Conservation (phyloP, 2,888 invertebrate species). For the Lasioglossum figueresi region DNA sequence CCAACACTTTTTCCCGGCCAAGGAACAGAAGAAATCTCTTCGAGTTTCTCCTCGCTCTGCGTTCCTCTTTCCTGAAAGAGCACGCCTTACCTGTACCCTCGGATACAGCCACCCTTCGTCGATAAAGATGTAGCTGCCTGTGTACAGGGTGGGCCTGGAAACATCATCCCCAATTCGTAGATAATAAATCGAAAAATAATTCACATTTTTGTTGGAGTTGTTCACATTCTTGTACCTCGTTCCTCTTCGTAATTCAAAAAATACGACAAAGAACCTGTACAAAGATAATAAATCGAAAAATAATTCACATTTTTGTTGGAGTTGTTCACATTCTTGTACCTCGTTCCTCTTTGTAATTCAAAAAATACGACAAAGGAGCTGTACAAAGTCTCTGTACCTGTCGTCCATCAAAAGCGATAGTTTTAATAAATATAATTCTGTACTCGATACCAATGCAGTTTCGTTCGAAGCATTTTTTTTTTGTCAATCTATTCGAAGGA, state of each 20-base stretch:
- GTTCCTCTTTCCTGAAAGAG: conserved; percentile 5
- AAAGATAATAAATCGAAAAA: too few relatives aligned
- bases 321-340: too few relatives aligned
- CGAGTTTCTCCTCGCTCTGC: conserved; percentile 1
- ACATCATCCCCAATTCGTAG: not conserved
- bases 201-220: too few relatives aligned
- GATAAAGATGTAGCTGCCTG: conserved; percentile 22
- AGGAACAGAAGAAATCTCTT: conserved; percentile 26
- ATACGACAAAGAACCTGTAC: not conserved
- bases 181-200: too few relatives aligned
- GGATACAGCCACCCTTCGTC: conserved; percentile 19
- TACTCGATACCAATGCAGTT: not conserved
- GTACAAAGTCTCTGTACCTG: not conserved
- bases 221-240: too few relatives aligned
- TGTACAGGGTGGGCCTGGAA: conserved; percentile 1
- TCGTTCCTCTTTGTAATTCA: too few relatives aligned
- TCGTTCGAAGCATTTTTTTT: not conserved
- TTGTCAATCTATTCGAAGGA: not conserved
- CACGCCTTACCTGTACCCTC: conserved; percentile 45
- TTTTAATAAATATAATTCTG: not conserved
- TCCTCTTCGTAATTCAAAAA: too few relatives aligned
- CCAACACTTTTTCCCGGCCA: conserved; percentile 61
- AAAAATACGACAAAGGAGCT: not conserved
- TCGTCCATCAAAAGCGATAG: not conserved
- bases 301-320: too few relatives aligned